Evolutionary conservation across 2,113 vertebrate genomes (phyloP), one percentile per base, ranked within the genome.

Genomic region (Pachypanchax playfairii): DNA sequence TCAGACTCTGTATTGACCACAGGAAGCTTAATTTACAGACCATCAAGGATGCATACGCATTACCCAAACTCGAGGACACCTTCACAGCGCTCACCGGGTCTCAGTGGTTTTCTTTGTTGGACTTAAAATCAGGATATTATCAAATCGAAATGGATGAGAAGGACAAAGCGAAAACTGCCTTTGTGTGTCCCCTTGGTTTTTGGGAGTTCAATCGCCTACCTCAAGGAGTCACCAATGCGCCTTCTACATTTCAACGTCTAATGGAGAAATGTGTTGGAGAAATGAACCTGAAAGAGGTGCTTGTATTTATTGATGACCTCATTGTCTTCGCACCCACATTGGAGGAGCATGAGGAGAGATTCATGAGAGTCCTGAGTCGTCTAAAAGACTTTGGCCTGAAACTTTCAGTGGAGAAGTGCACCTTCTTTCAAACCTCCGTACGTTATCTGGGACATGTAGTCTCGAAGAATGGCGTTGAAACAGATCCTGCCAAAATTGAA

Each of bases 121-220:
- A 28, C 9, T 25, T 29, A n/a, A 49, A 38, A 10, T 39, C 33
- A 20, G n/a, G n/a, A n/a, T n/a, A n/a, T n/a, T n/a, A n/a, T n/a
- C n/a, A n/a, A n/a, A n/a, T n/a, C n/a, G n/a, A 53, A 14, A 53
- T 53, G 31, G 50, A 53, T 2, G 50, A 53, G 15, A 12, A 18
- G 4, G 20, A 53, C 5, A 36, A 52, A 31, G 14, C 21, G 18
- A 53, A 36, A 15, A 53, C 50, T 4, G 31, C 50, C 5, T 53
- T 53, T 22, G 50, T 53, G 6, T 35, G 42, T 44, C 42, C 42
- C 3, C 22, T 53, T 15, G 29, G 50, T 3, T 53, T 53, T 13
- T 36, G 51, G 13, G 31, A 36, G 13, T 44, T 44, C 2, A 21
- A 44, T 44, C 11, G 20, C 11, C 21, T 44, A 20, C 42, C 42